Conservation (phyloP, 2,888 invertebrate species). For the Anoplius nigerrimus region DNA sequence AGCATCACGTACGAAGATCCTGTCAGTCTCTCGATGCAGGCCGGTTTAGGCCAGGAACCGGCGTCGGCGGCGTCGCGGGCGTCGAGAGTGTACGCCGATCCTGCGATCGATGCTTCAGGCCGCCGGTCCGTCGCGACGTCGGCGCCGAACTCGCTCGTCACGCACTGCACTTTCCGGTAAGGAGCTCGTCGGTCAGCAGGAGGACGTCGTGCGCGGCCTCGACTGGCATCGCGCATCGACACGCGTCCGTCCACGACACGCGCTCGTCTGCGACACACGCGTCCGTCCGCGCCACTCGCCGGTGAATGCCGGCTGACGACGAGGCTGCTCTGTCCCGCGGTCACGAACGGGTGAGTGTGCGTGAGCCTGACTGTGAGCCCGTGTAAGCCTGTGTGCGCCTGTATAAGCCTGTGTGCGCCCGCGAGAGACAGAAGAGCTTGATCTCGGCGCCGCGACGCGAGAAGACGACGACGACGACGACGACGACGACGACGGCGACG, state of each 20-base stretch:
- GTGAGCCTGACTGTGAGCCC: background rate
- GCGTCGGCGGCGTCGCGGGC: too few relatives aligned
- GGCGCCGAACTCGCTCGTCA: background rate
- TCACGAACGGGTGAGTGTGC: background rate
- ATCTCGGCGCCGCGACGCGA: background rate
- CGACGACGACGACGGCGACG: background rate
- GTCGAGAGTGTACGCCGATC: background rate
- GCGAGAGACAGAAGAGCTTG: background rate
- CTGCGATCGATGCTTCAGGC: background rate
- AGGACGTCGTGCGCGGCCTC: background rate
- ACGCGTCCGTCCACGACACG: too few relatives aligned
- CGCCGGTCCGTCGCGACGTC: conserved; percentile 4
- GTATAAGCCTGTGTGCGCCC: too few relatives aligned
- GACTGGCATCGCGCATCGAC: background rate
- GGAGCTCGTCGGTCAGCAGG: too few relatives aligned
- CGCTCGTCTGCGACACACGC: too few relatives aligned
- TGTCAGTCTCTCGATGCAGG: too few relatives aligned
- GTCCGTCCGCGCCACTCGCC: too few relatives aligned
- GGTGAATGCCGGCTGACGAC: too few relatives aligned
- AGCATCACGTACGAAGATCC: too few relatives aligned
- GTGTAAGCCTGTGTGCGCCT: too few relatives aligned
- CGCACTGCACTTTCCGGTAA: background rate
- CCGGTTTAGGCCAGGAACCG: too few relatives aligned
- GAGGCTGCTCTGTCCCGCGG: background rate
- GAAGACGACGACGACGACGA: background rate